Evolutionary conservation across 1,140 invertebrate genomes (phyloP), one percentile per base, ranked within the genome.

Genomic region (Globodera ellingtonae): DNA sequence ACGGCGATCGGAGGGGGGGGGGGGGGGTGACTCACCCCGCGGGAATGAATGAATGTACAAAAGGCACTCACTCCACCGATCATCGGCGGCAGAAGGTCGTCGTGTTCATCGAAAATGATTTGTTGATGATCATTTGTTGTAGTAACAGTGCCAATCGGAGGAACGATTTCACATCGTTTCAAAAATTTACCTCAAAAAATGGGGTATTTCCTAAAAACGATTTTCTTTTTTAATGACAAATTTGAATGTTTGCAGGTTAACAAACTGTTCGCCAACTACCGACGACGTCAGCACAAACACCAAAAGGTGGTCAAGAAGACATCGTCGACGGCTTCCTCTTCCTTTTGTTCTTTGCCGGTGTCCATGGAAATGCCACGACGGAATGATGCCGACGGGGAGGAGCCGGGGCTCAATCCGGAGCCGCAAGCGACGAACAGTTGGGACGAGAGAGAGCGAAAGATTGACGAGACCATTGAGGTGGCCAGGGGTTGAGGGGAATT

Each of bases 201-300:
- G 35, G 59, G 13, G 3, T 1, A 62, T n/a, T n/a, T 13, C 13
- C n/a, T 1, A 15, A n/a, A 62, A 13, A 15, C 3, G 59, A 13
- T n/a, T 15, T 13, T 62, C 59, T 0, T 62, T 13, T 62, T n/a
- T n/a, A n/a, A 62, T 62, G 59, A 15, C 13, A 0, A 62, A n/a
- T 62, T 13, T 56, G 50, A 35, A 6, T 66, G 52, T 10, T 76
- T 76, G 6, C 46, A 77, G 75, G 75, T 77, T 4, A 65, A 66
- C 48, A 77, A 77, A 77, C 9, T 77, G n/a, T 77, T 77, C 75
- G 75, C 75, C 75, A 77, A 77, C 67, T 69, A 77, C 18, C 75
- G 75, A 48, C 75, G 75, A 70, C 75, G 75, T 77, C 75, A 77
- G 8, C 62, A 77, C 75, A 77, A 77, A 77, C 75, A 70, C 3